Evolutionary conservation across 2,113 vertebrate genomes (phyloP), one percentile per base, ranked within the genome.

Genomic region (Macaca mulatta): DNA sequence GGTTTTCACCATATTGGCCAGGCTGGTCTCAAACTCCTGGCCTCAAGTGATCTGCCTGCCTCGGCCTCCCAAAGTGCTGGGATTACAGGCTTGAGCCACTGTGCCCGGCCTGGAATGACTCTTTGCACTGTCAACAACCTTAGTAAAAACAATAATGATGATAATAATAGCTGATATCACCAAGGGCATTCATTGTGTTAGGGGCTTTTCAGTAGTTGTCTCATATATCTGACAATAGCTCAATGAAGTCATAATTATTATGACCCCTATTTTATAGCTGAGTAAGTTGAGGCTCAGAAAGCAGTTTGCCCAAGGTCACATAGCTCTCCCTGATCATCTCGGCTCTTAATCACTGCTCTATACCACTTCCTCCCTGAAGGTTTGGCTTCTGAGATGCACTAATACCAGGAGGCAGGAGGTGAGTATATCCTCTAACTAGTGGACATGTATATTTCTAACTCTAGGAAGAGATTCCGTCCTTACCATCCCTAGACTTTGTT

Each of bases 201-300:
- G n/a, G 59, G 57, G 14, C 20, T 97, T 94, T 79, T 43, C 12
- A 59, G 82, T 92, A 35, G 50, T 48, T 70, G 69, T 74, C 14
- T 90, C 61, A 77, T 87, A 59, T 30, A 86, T 77, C 45, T 83
- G 48, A 83, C 79, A 92, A 75, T 59, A 75, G 52, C 5, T 25
- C 69, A 67, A 25, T 52, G 35, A 92, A 32, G 22, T 78, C 70
- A 69, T 95, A 38, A 89, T 78, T 35, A n/a, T 38, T 70, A 38
- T 35, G 45, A 88, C 50, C 17, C 67, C 83, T 64, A 89, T 90
- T 96, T 97, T 87, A 95, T 9, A 90, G 91, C 61, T 20, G 45
- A 94, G 74, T 82, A 87, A 89, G 4, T 55, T 89, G 82, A 96
- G 94, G 69, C 27, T 75, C n/a, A n/a, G 79, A 69, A 27, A 92